These are phyloP conservation scores for Slavum lentiscoides DNA, from an alignment of 2,888 invertebrate genomes.

Conservation along the genomic window DNA sequence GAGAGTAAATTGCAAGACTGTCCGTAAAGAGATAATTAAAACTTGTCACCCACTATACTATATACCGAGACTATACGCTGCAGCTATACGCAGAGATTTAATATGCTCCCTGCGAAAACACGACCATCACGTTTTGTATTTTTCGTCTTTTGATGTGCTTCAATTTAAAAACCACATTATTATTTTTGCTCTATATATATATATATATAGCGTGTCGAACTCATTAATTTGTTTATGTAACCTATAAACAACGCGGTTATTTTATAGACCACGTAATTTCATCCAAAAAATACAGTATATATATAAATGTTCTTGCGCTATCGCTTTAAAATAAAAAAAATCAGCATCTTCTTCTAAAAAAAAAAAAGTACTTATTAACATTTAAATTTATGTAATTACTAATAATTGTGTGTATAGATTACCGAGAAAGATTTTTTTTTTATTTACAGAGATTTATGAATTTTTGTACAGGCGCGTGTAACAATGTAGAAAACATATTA, in stretches of 20 bases:
- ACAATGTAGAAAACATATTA: constrained; percentile 15
- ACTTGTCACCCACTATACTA: constrained; percentile 30
- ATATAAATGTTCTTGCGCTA: background rate
- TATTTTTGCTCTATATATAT: too few relatives aligned
- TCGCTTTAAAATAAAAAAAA: background rate
- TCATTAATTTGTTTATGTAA: background rate
- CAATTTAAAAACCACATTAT: background rate
- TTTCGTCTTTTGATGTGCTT: background rate
- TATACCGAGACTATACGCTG: constrained; percentile 1
- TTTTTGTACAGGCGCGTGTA: constrained; percentile 16
- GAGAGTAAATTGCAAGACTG: constrained; percentile 40
- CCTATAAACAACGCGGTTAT: background rate
- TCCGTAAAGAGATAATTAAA: constrained; percentile 49
- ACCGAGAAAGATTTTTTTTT: background rate
- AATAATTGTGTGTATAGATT: background rate
- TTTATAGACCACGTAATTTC: background rate
- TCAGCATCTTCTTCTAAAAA: background rate
- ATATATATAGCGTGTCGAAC: background rate
- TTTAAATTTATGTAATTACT: too few relatives aligned
- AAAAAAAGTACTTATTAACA: background rate
- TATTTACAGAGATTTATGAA: constrained; percentile 4
- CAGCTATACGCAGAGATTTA: background rate
- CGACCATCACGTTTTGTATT: constrained; percentile 1
- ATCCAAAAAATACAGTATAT: background rate
- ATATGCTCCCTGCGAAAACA: constrained; percentile 10